phyloP scores from a whole-genome alignment of 1,140 invertebrate genomes.

The Uloborus diversus region DNA sequence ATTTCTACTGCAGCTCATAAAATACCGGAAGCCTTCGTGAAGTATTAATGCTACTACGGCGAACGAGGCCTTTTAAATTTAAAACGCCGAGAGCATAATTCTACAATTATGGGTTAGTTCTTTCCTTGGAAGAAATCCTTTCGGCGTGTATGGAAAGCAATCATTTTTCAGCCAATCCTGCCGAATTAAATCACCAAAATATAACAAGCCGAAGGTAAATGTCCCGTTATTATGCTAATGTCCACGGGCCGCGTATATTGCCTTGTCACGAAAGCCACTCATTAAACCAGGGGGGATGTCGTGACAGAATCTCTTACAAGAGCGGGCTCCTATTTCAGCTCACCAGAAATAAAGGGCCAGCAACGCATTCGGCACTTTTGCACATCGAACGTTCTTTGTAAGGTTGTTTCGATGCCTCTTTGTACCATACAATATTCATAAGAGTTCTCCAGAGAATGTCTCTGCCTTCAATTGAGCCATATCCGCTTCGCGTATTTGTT shows the following conservation, averaged over 20 bases:
- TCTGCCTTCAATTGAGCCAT: constrained; percentile 39
- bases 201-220: constrained; percentile 42
- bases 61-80: too few relatives aligned
- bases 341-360: not conserved
- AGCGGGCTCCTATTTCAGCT: not conserved
- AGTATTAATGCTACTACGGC: too few relatives aligned
- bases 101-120: constrained; percentile 8
- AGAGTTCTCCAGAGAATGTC: constrained; percentile 7
- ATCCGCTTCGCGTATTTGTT: constrained; percentile 25
- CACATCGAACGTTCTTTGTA: not conserved
- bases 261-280: constrained; percentile 31
- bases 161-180: constrained; percentile 12
- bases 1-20: too few relatives aligned
- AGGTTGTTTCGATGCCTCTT: not conserved
- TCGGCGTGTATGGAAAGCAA: constrained; percentile 14
- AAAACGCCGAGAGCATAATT: constrained; percentile 27
- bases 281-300: constrained; percentile 39
- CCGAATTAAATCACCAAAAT: constrained; percentile 50
- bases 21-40: too few relatives aligned
- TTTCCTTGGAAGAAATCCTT: not conserved
- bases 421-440: constrained; percentile 48
- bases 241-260: constrained; percentile 21
- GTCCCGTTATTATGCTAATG: constrained; percentile 52
- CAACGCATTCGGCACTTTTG: constrained; percentile 22
- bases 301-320: constrained; percentile 35